Base-by-base conservation (phyloP, 2,797 vertebrate genomes). In the Siniperca scherzeri region DNA sequence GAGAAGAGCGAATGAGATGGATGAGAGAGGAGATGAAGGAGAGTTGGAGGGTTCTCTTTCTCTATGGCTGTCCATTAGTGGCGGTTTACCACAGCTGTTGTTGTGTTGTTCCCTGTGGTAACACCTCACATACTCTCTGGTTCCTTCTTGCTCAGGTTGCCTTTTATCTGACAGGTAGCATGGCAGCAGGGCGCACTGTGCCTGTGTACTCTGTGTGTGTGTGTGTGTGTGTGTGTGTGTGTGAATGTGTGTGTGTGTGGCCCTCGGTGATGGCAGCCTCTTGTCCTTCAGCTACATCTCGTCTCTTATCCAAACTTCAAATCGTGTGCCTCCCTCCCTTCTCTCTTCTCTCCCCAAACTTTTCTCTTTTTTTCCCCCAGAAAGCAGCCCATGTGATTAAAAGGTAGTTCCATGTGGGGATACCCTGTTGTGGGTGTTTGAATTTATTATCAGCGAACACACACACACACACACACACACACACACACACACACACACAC, bases 121-220 rank as follows among this genome's bases (percentile, higher is more conserved):
- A 89, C 89, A 87, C 88, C 87, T 91, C 71, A 77, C 79, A 80
- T 78, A 70, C 75, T 89, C 88, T 87, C 78, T 78, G 78, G 89
- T 80, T 91, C 83, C 90, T 94, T 94, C 93, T 88, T 92, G 89
- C 81, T 88, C 87, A 87, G 85, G 84, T 83, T 83, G 73, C 83
- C 93, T 94, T 94, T 95, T 89, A 94, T 94, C 94, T 95, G 94
- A 93, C 93, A 94, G 89, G 88, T 87, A 88, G 77, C 80, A 78
- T 84, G 85, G 82, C 84, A 89, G 84, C 77, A 77, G 74, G 84
- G 59, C 78, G 30, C 68, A 13, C 77, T 25, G 22, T 73, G 50
- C 30, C 40, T 78, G 66, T 76, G 64, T 75, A 27, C 21, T 50
- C 17, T 30, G 62, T 70, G 81, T 59, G 78, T 70, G 60, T 67